Percentiles rank a stretch among this genome's conserved stretches.
Evolutionary conservation across 2,888 invertebrate genomes (phyloP).

Genomic region (Sarcophaga caerulescens): DNA sequence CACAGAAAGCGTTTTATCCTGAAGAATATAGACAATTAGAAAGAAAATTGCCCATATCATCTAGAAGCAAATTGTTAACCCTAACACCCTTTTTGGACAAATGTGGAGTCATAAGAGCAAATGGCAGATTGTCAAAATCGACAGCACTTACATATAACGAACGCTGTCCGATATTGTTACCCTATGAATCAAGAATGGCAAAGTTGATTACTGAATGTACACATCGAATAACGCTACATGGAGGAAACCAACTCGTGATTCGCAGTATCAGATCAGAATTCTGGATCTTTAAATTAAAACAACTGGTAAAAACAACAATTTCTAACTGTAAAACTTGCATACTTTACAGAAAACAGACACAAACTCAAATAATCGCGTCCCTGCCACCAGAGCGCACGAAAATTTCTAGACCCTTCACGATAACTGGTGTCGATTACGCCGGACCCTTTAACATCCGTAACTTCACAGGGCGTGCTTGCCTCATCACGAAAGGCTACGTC

Average conservation of each 20-base stretch:
- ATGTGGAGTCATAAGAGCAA: no score
- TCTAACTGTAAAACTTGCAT: conserved; percentile 2
- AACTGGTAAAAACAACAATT: neutral
- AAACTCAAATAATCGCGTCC: conserved; percentile 36
- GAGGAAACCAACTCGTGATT: neutral
- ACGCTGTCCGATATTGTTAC: conserved; percentile 5
- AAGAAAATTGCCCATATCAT: conserved; percentile 8
- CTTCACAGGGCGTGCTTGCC: conserved; percentile 28
- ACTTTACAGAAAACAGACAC: neutral
- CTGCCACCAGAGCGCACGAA: conserved; percentile 31
- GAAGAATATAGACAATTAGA: neutral
- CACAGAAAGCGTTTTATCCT: no score
- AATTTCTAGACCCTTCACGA: conserved; percentile 4
- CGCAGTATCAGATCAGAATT: conserved; percentile 10
- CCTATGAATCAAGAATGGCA: conserved; percentile 13
- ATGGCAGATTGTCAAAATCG: no score
- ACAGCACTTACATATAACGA: no score
- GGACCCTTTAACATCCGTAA: conserved; percentile 49
- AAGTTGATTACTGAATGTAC: neutral
- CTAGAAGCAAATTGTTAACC: no score
- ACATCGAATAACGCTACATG: neutral
- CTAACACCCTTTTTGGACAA: no score
- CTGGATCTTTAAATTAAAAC: conserved; percentile 7
- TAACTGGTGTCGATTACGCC: conserved; percentile 35
- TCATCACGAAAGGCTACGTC: conserved; percentile 48